phyloP scores from a whole-genome alignment of 2,113 vertebrate genomes.

The Turdus rufiventris region DNA sequence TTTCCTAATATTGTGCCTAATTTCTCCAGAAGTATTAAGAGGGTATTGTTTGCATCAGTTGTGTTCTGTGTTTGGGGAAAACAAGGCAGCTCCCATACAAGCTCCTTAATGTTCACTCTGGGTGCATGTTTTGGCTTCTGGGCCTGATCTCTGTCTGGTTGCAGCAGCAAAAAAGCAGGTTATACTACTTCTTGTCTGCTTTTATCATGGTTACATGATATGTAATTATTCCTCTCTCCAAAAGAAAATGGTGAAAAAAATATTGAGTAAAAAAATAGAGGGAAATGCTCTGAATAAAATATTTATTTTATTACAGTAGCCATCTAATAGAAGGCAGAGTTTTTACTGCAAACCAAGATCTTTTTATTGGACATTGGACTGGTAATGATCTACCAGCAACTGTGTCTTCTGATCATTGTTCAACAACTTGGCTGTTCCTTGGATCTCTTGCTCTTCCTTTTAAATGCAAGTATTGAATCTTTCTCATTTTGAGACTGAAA shows the following conservation, averaged over 20 bases:
- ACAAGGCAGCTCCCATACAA: not conserved
- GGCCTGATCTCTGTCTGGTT: not conserved
- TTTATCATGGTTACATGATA: not conserved
- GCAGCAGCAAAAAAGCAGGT: not conserved
- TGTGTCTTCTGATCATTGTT: not conserved
- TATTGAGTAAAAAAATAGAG: not conserved
- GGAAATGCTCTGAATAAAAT: not conserved
- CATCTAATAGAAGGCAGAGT: not conserved
- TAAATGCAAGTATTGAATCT: not conserved
- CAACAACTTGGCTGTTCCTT: not conserved
- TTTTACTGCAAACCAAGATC: not conserved
- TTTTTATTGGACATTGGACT: not conserved
- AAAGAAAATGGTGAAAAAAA: not conserved
- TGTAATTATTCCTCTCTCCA: not conserved
- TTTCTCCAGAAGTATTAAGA: not conserved
- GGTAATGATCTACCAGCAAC: not conserved
- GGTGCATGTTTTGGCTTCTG: not conserved
- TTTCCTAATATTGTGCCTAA: not conserved
- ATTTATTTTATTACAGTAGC: not conserved
- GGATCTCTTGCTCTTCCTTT: not conserved
- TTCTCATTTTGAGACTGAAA: not conserved
- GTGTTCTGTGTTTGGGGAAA: not conserved
- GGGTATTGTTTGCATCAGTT: not conserved
- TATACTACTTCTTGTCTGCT: not conserved
- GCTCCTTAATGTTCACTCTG: not conserved